These are phyloP conservation scores for Drosophila pseudotalamancana DNA, from an alignment of 2,888 invertebrate species.

Conservation along the genomic window DNA sequence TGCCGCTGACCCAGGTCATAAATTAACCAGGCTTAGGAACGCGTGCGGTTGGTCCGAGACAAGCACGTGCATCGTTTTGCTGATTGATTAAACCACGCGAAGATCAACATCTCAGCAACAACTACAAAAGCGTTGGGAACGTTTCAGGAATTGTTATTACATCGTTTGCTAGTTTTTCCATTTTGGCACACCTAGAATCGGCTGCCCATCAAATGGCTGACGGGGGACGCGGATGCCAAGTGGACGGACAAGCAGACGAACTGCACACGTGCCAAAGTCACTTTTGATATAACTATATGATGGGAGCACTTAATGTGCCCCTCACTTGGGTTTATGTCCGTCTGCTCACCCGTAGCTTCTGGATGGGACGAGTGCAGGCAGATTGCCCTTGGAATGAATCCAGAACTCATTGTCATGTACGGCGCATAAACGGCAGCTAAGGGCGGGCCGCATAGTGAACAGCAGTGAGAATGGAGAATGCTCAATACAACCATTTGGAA, in stretches of 20 bases:
- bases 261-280: slow-evolving; percentile 72
- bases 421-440: slow-evolving; percentile 57
- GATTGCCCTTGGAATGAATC: slow-evolving; percentile 32
- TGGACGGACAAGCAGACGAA: slow-evolving; percentile 36
- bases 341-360: slow-evolving; percentile 13
- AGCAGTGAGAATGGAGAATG: slow-evolving; percentile 28
- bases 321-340: slow-evolving; percentile 19
- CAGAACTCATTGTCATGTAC: slow-evolving; percentile 75
- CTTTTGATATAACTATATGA: slow-evolving; percentile 76
- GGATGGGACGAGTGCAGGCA: slow-evolving; percentile 70
- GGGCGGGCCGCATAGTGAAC: slow-evolving; percentile 16
- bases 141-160: slow-evolving; percentile 76
- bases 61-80: slow-evolving; percentile 68
- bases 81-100: slow-evolving; percentile 73
- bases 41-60: slow-evolving; percentile 16
- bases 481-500: slow-evolving; percentile 54
- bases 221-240: slow-evolving; percentile 44
- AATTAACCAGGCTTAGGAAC: slow-evolving; percentile 45
- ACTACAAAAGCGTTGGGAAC: slow-evolving; percentile 42
- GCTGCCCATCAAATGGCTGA: slow-evolving; percentile 33
- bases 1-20: slow-evolving; percentile 59
- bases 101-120: slow-evolving; percentile 51
- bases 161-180: slow-evolving; percentile 63
- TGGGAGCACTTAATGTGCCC: slow-evolving; percentile 69
- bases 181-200: slow-evolving; percentile 45